Percentiles rank a stretch among this genome's conserved stretches.
phyloP scores from a whole-genome alignment of 2,113 vertebrate genomes.

The Stictonetta naevosa region DNA sequence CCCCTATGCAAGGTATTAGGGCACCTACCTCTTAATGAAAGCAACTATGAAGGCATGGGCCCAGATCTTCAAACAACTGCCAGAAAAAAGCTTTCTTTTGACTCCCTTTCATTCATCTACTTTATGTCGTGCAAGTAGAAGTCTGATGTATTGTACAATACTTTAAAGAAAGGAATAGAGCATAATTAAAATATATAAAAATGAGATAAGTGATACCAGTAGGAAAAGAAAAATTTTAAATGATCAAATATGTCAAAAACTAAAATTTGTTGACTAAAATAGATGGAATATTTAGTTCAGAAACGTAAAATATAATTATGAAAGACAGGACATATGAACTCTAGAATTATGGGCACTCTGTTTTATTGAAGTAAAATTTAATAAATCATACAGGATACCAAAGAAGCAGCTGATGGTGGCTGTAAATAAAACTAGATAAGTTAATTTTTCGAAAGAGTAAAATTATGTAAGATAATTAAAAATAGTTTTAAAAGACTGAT shows the following conservation, averaged over 20 bases:
- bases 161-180: not conserved
- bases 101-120: not conserved
- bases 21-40: not conserved
- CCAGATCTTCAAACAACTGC: not conserved
- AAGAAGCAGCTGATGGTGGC: not conserved
- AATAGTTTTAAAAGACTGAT: not conserved
- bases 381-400: not conserved
- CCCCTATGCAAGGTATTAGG: not conserved
- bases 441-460: not conserved
- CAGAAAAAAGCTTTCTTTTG: not conserved
- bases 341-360: not conserved
- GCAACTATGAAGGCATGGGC: not conserved
- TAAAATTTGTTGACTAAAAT: not conserved
- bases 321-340: not conserved
- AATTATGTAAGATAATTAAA: not conserved
- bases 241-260: not conserved
- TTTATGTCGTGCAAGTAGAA: not conserved
- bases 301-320: not conserved
- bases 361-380: not conserved
- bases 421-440: not conserved
- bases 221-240: not conserved
- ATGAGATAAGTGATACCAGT: not conserved
- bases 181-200: not conserved
- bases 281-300: not conserved
- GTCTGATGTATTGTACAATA: not conserved